Evolutionary conservation across 1,140 invertebrate species (phyloP), one percentile per base, ranked within the genome.

Genomic region (Pygmarrhopalites habei): DNA sequence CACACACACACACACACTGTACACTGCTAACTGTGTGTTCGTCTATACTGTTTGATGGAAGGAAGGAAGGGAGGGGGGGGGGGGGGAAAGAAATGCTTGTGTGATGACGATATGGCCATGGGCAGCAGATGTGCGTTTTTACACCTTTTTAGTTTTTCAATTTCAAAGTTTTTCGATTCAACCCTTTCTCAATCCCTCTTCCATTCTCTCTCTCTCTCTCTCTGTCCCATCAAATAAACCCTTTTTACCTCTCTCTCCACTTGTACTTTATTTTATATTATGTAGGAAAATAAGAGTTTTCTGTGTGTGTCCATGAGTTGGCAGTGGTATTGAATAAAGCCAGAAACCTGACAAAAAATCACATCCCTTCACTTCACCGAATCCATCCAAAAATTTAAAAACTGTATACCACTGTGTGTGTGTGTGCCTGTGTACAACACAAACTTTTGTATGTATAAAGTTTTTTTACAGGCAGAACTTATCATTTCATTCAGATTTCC

Each of bases 141-240:
- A 56, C 53, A 56, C 53, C 53, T 56, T 56, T 56, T 56, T 56
- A 56, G 28, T 56, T 56, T 56, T 56, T 56, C 53, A 56, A 56
- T 56, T 56, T 56, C 35, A 35, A 39, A 56, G 17, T 56, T 56
- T 56, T 52, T 41, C 28, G 29, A 56, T 35, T 56, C 53, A 56
- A 56, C 53, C 53, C 53, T 56, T 56, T 56, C 53, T 41, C 53
- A 35, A 39, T 52, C n/a, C 17, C 19, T 7, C 12, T 41, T 41
- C 39, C 12, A n/a, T n/a, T n/a, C n/a, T n/a, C n/a, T n/a, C n/a
- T n/a, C n/a, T n/a, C n/a, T n/a, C n/a, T 12, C 5, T 25, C n/a
- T 19, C n/a, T 47, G 23, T 12, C 5, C 17, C 44, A 10, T 19
- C 7, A n/a, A 10, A 26, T 41, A 39, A 56, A 56, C 23, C 53